Evolutionary conservation across 2,113 vertebrate species (phyloP).

Genomic region (Hymenochirus boettgeri): DNA sequence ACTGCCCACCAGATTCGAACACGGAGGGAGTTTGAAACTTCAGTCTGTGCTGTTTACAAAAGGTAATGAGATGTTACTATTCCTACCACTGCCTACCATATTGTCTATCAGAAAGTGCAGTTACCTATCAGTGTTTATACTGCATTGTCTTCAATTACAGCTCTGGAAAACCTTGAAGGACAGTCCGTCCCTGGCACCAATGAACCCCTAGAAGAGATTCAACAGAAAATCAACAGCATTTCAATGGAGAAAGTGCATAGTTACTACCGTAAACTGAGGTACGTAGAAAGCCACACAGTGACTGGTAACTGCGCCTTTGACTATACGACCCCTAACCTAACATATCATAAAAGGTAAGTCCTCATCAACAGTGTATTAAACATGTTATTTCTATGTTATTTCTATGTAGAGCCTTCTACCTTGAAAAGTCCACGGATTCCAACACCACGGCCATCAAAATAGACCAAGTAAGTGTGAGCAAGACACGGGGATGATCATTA

Average conservation of each 20-base stretch:
- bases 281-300: too few species aligned
- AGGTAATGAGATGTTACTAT: too few species aligned
- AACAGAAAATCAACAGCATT: conserved; percentile 82
- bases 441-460: conserved; percentile 91
- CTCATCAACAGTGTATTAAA: too few species aligned
- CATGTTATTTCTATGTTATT: too few species aligned
- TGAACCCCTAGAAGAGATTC: conserved; percentile 71
- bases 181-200: conserved; percentile 61
- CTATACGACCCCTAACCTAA: too few species aligned
- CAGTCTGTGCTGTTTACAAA: conserved; percentile 87
- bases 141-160: conserved; percentile 53
- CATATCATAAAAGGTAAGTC: too few species aligned
- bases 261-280: conserved; percentile 97
- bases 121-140: too few species aligned
- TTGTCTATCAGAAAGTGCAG: too few species aligned
- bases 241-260: conserved; percentile 91
- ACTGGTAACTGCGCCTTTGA: too few species aligned
- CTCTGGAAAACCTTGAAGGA: conserved; percentile 78
- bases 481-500: too few species aligned
- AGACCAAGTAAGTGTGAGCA: conserved; percentile 75
- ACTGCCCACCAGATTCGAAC: conserved; percentile 85
- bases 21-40: conserved; percentile 84
- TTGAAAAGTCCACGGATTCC: conserved; percentile 90
- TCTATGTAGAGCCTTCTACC: conserved; percentile 82
- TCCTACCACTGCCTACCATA: too few species aligned